Base-by-base conservation (phyloP, 1,140 invertebrate species). In the Stegodyphus dumicola region DNA sequence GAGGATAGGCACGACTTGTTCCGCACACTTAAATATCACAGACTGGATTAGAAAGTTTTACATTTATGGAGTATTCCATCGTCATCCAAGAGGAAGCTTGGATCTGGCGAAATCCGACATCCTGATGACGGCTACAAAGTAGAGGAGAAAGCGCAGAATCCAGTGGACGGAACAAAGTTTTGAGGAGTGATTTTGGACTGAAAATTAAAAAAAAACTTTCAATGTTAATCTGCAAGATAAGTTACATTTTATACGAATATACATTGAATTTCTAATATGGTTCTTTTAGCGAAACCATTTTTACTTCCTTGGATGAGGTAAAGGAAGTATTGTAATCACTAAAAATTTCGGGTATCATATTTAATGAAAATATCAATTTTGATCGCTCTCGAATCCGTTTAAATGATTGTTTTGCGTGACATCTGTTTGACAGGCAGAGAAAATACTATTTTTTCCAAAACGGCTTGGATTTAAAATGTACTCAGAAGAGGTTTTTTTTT, bases 11-110 rank as follows among this genome's bases (percentile, higher is more conserved):
- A 80, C 52, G 77, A 69, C 65, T 70, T 60, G 65, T 60, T 70
- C 67, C 78, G 67, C 33, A 56, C 65, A 80, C 18, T 53, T n/a
- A 78, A 69, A 51, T 80, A 80, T 80, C 78, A 80, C 78, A 80
- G 78, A 71, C 48, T 69, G 53, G 67, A 71, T 80, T 4, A 54
- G 49, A 51, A 71, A 15, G 56, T 17, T 51, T 15, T 6, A 54
- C 11, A 49, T 71, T 70, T 52, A 10, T 52, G 33, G n/a, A 65
- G 48, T 4, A 6, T 48, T 4, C n/a, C 17, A 48, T 15, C 54
- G 78, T 80, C 78, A 80, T 80, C 78, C 78, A 17, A 52, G 18
- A 7, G 78, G 69, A 10, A 54, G 18, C 49, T 71, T 49, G 6
- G 52, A 71, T 71, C 66, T 80, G 66, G 49, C 3, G 18, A 15